Percentiles rank a stretch among this genome's conserved stretches.
Evolutionary conservation across 2,888 invertebrate genomes (phyloP).

Genomic region (Cheilosia urbana): DNA sequence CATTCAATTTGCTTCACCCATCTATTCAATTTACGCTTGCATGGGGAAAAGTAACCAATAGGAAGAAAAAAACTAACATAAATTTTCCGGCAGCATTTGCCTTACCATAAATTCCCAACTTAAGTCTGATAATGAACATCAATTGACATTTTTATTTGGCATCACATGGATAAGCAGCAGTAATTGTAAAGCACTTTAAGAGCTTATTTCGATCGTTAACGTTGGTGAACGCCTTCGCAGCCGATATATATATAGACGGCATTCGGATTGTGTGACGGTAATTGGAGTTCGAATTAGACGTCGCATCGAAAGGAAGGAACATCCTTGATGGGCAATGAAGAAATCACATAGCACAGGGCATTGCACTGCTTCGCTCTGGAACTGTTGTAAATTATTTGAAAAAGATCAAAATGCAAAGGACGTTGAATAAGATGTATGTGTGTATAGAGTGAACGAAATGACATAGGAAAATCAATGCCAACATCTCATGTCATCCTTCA

Average conservation of each 20-base stretch:
- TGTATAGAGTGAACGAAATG: not conserved
- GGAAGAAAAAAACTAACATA: constrained; percentile 54
- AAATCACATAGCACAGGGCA: constrained; percentile 28
- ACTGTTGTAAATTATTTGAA: constrained; percentile 2
- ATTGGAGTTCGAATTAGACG: constrained; percentile 65
- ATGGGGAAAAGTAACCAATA: constrained; percentile 24
- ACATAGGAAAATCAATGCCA: constrained; percentile 56
- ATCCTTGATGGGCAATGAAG: not conserved
- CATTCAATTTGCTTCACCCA: constrained; percentile 53
- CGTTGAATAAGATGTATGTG: not conserved
- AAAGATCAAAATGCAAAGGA: constrained; percentile 28
- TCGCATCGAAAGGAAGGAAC: constrained; percentile 6
- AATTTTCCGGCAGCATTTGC: constrained; percentile 54
- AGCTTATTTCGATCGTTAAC: constrained; percentile 53
- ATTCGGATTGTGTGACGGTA: constrained; percentile 48
- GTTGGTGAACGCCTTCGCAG: constrained; percentile 7
- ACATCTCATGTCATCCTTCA: constrained; percentile 72
- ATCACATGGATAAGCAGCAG: constrained; percentile 71
- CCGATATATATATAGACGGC: constrained; percentile 24
- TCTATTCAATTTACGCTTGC: constrained; percentile 52
- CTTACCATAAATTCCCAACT: constrained; percentile 60
- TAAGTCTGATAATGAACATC: constrained; percentile 71
- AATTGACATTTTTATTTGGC: constrained; percentile 75
- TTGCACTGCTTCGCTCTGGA: constrained; percentile 44
- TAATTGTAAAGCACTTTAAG: constrained; percentile 57